Base-by-base conservation (phyloP, 2,888 invertebrate species). In the Tubulanus polymorphus region DNA sequence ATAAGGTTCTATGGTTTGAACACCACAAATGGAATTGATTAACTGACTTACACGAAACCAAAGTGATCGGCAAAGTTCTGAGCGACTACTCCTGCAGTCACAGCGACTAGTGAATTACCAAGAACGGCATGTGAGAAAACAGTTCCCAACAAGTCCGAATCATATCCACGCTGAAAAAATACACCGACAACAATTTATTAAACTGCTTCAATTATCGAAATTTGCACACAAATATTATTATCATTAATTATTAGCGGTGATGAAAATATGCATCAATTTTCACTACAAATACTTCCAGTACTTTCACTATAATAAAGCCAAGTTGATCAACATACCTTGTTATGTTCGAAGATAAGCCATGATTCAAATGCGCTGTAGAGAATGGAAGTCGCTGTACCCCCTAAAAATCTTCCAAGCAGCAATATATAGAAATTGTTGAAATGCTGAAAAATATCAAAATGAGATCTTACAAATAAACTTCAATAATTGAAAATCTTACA, bases 321-420 rank as follows among this genome's bases (percentile, higher is more conserved):
- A 8, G 15, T 15, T 41, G 20, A 8, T 41, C 18, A 6, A 3
- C 63, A 56, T 58, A 81, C 81, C 72, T 79, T 77, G 60, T 79
- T 74, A 63, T 81, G 81, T 67, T 82, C 82, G 65, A 68, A 79
- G 28, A 82, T 73, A 28, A 82, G 74, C 82, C 82, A 82, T 3
- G 81, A 80, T 65, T 82, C 82, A 67, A 82, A 82, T 15, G 82
- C 81, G 56, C 80, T 80, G 72, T 80, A 82, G 29, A 82, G 72
- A 30, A 82, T 82, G 5, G 81, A 81, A 1, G 82, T 83, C n/a
- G 82, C 81, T 46, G 80, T 79, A 10, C 82, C 82, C 26, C 82
- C 82, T 25, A 83, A 67, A 48, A 82, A 62, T 12, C 81, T 71
- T 1, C 79, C 79, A 48, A 80, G 48, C 78, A 82, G 77, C 55